Base-by-base conservation (phyloP, 2,888 invertebrate species). In the Trissolcus brochymenae region DNA sequence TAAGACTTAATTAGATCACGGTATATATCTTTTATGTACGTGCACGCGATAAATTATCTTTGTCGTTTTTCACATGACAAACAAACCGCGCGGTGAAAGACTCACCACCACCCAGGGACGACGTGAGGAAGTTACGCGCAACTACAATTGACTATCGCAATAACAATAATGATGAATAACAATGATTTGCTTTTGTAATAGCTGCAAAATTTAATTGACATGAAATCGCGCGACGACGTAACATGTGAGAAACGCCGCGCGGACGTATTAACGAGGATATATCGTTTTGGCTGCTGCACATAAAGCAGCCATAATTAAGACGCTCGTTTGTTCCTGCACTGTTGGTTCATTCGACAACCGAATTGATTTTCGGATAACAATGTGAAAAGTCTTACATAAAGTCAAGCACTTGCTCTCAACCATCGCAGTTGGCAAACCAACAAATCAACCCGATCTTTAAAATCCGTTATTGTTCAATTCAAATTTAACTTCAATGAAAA, bases 41-140 rank as follows among this genome's bases (percentile, higher is more conserved):
- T 67, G 71, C 71, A 71, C 71, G 76, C 71, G 71, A 76, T 76
- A 71, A 76, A 76, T 76, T 76, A 76, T 76, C 67, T 62, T 67
- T 76, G 76, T 71, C 71, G 76, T 17, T 53, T 53, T 76, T 76
- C 76, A 61, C 71, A 70, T 66, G 76, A 72, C 61, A 72, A 9
- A 35, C 35, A 35, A 67, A 19, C 29, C 9, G 16, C 25, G 14
- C 13, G 55, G 67, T 67, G 76, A 76, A 76, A 76, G 71, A 76
- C 56, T 11, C 35, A 35, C 35, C 7, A 11, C 2, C 6, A 29
- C 29, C 1, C 0, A 6, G 29, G 35, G 35, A 11, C 35, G 11
- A 11, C 11, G 62, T 54, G 41, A 67, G 76, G 76, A 72, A 76
- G 61, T 72, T 72, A 62, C 71, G 17, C 59, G 71, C 51, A 65